Conservation (phyloP, 2,888 invertebrate species). For the Eubasilissa splendida region DNA sequence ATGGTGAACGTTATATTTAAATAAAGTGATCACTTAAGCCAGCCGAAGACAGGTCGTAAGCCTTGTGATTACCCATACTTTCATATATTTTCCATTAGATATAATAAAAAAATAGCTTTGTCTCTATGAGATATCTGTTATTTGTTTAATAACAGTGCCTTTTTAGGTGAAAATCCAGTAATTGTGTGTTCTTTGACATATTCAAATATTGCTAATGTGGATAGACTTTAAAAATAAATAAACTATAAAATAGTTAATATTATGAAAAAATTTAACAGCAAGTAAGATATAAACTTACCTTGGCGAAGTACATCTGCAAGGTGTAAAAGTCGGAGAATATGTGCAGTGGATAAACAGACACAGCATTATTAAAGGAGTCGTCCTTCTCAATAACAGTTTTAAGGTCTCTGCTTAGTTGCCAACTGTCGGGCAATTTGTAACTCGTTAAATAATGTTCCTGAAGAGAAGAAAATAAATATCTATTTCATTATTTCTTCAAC, state of each 20-base stretch:
- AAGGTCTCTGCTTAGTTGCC: slow-evolving; percentile 69
- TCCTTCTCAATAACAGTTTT: slow-evolving; percentile 63
- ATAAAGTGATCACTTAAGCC: no score
- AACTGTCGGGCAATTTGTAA: slow-evolving; percentile 57
- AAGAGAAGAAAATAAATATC: slow-evolving; percentile 40
- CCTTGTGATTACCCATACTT: no score
- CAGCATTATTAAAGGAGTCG: slow-evolving; percentile 71
- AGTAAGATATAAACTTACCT: slow-evolving; percentile 67
- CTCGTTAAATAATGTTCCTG: slow-evolving; percentile 63
- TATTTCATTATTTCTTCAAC: background rate
- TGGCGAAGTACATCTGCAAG: slow-evolving; percentile 81
- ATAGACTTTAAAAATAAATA: background rate
- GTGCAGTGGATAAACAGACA: slow-evolving; percentile 78
- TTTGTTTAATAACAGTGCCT: no score
- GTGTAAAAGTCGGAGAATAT: slow-evolving; percentile 77
- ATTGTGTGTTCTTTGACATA: no score
- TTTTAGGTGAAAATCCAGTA: no score
- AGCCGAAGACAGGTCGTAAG: no score
- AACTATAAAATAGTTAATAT: background rate
- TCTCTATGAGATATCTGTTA: no score
- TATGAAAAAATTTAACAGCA: background rate
- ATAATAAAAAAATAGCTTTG: no score
- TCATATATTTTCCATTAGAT: no score
- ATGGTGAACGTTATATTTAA: no score
- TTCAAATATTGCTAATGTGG: background rate